Evolutionary conservation across 2,113 vertebrate genomes (phyloP).

Genomic region (Tragulus kanchil): DNA sequence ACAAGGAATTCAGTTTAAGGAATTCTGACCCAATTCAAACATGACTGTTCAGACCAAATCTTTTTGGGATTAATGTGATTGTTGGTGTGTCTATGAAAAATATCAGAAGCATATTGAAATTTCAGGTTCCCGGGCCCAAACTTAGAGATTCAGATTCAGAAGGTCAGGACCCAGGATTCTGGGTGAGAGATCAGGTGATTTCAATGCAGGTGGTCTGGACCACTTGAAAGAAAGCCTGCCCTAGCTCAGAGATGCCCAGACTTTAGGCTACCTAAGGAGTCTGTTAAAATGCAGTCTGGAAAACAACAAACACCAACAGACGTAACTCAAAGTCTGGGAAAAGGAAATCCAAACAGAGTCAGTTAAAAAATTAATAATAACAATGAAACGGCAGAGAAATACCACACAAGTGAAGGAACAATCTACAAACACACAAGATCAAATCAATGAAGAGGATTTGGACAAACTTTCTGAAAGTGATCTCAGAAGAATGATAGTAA

Average conservation of each 20-base stretch:
- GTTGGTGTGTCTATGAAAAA: not conserved
- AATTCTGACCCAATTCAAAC: conserved; percentile 39
- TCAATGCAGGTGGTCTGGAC: not conserved
- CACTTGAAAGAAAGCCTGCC: not conserved
- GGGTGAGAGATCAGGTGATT: not conserved
- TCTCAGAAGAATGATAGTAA: too few relatives aligned
- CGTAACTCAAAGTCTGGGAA: too few relatives aligned
- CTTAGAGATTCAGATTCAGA: conserved; percentile 7
- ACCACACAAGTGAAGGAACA: too few relatives aligned
- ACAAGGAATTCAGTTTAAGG: conserved; percentile 23
- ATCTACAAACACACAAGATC: too few relatives aligned
- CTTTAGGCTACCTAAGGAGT: accelerated
- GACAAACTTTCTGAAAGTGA: too few relatives aligned
- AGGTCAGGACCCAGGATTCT: not conserved
- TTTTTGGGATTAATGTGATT: not conserved
- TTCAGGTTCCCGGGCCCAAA: not conserved
- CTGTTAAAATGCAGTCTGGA: conserved; percentile 8
- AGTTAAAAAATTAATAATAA: too few relatives aligned
- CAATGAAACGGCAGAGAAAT: too few relatives aligned
- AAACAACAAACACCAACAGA: too few relatives aligned
- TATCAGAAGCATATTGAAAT: conserved; percentile 9
- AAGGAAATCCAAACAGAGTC: too few relatives aligned
- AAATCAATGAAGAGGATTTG: too few relatives aligned
- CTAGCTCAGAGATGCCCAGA: not conserved
- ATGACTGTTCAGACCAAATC: not conserved